Percentiles rank a stretch among this genome's conserved stretches.
Conservation (phyloP, 1,140 invertebrate species). For the Eumaeus atala region DNA sequence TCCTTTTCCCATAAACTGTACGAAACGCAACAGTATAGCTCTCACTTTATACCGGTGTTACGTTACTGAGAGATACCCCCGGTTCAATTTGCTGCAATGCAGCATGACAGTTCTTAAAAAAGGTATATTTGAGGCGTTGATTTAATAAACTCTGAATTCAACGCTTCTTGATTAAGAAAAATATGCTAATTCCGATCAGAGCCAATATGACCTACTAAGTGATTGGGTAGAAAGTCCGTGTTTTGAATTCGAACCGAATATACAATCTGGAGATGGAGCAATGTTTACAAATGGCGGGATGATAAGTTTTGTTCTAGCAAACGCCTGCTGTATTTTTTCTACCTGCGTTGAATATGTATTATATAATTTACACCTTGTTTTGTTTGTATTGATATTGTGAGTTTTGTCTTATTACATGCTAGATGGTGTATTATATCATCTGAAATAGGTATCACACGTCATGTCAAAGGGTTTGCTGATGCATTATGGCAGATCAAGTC, state of each 20-base stretch:
- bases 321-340: slow-evolving; percentile 23
- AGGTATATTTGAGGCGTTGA: slow-evolving; percentile 26
- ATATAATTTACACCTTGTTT: background rate
- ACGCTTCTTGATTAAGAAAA: slow-evolving; percentile 66
- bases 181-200: slow-evolving; percentile 67
- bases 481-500: too few relatives aligned
- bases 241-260: slow-evolving; percentile 55
- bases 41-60: too few relatives aligned
- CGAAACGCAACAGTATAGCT: too few relatives aligned
- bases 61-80: too few relatives aligned
- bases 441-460: too few relatives aligned
- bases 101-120: too few relatives aligned
- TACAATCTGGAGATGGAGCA: slow-evolving; percentile 37
- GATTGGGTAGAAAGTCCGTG: slow-evolving; percentile 63
- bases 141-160: slow-evolving; percentile 50
- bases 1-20: too few relatives aligned
- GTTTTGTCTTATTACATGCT: too few relatives aligned
- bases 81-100: too few relatives aligned
- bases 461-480: too few relatives aligned
- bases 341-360: slow-evolving; percentile 5
- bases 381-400: too few relatives aligned
- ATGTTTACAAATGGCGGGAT: slow-evolving; percentile 63
- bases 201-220: slow-evolving; percentile 68
- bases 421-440: too few relatives aligned
- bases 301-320: slow-evolving; percentile 26